A percentile compares a stretch with the other conserved stretches of the same genome.
Evolutionary conservation across 2,888 invertebrate genomes (phyloP).

Genomic region (Sminthurinus aureus): DNA sequence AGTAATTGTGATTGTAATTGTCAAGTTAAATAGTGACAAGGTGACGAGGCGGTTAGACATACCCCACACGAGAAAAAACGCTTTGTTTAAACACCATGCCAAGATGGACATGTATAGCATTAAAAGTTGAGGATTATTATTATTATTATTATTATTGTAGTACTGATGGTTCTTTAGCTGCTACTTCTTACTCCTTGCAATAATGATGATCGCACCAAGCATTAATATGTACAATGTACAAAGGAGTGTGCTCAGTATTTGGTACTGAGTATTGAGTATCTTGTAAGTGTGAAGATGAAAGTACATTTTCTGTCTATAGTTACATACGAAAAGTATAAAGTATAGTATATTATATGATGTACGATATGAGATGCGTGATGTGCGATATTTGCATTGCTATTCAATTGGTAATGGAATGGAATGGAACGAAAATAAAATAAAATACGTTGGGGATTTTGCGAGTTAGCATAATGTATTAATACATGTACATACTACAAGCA

Average conservation of each 20-base stretch:
- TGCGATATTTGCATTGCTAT: no score
- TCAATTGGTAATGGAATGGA: neutral
- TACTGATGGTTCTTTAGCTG: no score
- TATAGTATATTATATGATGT: no score
- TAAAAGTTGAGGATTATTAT: no score
- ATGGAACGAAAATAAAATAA: neutral
- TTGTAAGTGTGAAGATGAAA: neutral
- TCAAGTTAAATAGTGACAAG: slow-evolving; percentile 38
- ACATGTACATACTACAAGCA: neutral
- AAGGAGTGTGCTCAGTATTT: no score
- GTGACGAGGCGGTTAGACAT: slow-evolving; percentile 32
- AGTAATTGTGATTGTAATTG: neutral
- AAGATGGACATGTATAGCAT: neutral
- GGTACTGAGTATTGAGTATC: no score
- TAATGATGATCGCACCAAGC: no score
- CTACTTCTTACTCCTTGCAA: no score
- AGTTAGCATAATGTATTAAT: neutral
- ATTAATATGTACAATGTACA: no score
- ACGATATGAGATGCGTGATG: no score
- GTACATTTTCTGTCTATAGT: neutral
- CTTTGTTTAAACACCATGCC: neutral
- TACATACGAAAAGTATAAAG: no score
- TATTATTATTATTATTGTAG: no score
- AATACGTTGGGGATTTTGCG: neutral
- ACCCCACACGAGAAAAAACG: neutral